These are phyloP conservation scores for Dermatemys mawii DNA, from an alignment of 2,113 vertebrate species.

Conservation along the genomic window DNA sequence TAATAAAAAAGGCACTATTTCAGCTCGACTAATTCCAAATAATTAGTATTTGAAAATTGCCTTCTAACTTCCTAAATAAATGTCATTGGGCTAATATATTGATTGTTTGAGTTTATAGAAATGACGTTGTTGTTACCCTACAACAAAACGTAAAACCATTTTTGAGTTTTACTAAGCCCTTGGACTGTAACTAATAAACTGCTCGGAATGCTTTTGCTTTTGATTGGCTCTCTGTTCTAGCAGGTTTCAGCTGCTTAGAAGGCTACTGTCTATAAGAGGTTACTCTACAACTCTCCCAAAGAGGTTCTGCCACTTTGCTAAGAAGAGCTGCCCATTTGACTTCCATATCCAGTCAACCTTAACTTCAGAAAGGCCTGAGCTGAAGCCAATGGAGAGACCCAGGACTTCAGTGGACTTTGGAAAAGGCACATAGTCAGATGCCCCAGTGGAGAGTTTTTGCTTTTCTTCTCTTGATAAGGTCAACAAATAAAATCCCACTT, in stretches of 20 bases:
- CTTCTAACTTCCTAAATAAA: slow-evolving; percentile 17
- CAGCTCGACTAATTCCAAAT: slow-evolving; percentile 14
- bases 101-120: background rate
- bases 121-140: background rate
- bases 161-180: background rate
- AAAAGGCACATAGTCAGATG: background rate
- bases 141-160: background rate
- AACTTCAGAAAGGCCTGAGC: background rate
- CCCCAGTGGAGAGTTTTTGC: background rate
- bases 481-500: background rate
- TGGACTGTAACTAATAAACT: background rate
- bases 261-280: background rate
- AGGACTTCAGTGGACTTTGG: background rate
- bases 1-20: slow-evolving; percentile 37
- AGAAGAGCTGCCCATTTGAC: background rate
- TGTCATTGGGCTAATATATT: background rate
- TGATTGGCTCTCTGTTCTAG: background rate
- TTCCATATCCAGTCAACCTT: background rate
- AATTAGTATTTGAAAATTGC: background rate
- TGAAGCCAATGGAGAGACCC: background rate
- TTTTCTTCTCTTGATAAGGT: background rate
- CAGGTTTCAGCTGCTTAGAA: background rate
- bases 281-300: background rate
- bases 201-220: background rate
- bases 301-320: background rate